Evolutionary conservation across 2,113 vertebrate genomes (phyloP).

Genomic region (Chloroceryle aenea): DNA sequence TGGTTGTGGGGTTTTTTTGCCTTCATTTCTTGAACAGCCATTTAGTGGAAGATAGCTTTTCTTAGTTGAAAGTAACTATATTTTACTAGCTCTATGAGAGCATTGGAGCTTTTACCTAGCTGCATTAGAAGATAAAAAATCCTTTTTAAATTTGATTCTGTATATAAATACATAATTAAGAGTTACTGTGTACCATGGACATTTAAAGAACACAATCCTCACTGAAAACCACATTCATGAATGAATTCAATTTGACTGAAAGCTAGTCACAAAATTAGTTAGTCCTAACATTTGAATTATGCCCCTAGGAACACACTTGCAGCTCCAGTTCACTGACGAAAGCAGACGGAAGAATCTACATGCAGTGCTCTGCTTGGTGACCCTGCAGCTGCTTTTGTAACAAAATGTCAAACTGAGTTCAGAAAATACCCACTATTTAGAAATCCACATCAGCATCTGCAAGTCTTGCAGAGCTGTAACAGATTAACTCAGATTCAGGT

Average conservation of each 20-base stretch:
- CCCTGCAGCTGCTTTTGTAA: neutral
- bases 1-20: too few species aligned
- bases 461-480: neutral
- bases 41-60: neutral
- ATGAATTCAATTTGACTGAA: neutral
- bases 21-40: neutral
- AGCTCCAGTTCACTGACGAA: neutral
- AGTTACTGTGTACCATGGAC: neutral
- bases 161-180: neutral
- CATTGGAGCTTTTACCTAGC: neutral
- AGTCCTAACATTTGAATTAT: neutral
- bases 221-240: neutral
- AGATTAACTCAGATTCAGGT: neutral
- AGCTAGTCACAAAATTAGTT: neutral
- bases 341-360: neutral
- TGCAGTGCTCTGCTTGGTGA: neutral
- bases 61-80: neutral
- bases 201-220: neutral
- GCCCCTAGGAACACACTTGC: neutral
- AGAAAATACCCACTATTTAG: slow-evolving; percentile 29
- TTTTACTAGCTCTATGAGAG: neutral
- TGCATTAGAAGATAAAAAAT: neutral
- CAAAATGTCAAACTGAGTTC: neutral
- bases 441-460: neutral
- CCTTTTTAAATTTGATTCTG: neutral